Percentiles rank a stretch among this genome's conserved stretches.
Conservation (phyloP, 30 jellyfish, hydroid and myxozoan genomes). For the Cassiopea andromeda region DNA sequence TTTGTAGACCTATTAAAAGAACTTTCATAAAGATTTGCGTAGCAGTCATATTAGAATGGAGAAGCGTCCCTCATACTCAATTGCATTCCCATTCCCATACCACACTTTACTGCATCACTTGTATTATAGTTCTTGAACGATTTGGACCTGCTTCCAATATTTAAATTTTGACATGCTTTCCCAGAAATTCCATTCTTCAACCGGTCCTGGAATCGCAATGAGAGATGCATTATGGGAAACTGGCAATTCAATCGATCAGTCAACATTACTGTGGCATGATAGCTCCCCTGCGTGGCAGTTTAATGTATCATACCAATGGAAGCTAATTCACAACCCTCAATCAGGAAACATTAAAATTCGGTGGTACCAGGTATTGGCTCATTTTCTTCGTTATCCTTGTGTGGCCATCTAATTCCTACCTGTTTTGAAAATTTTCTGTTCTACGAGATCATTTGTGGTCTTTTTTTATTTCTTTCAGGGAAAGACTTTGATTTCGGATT, state of each 20-base stretch:
- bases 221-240: slow-evolving; percentile 86
- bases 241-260: slow-evolving; percentile 48
- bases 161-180: neutral
- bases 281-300: slow-evolving; percentile 45
- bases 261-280: slow-evolving; percentile 65
- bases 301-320: slow-evolving; percentile 64
- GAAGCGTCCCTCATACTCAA: too few species aligned
- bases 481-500: slow-evolving; percentile 29
- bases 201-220: slow-evolving; percentile 68
- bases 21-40: too few species aligned
- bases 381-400: too few species aligned
- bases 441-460: too few species aligned
- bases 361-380: slow-evolving; percentile 51
- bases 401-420: too few species aligned
- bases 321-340: slow-evolving; percentile 56
- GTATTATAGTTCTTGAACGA: too few species aligned
- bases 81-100: too few species aligned
- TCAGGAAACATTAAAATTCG: slow-evolving; percentile 62
- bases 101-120: too few species aligned
- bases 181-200: slow-evolving; percentile 60
- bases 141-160: too few species aligned
- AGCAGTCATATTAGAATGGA: too few species aligned
- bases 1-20: too few species aligned
- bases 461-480: slow-evolving; percentile 23
- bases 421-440: too few species aligned